phyloP scores from a whole-genome alignment of 2,797 vertebrate genomes.

The Pelodytes ibericus region DNA sequence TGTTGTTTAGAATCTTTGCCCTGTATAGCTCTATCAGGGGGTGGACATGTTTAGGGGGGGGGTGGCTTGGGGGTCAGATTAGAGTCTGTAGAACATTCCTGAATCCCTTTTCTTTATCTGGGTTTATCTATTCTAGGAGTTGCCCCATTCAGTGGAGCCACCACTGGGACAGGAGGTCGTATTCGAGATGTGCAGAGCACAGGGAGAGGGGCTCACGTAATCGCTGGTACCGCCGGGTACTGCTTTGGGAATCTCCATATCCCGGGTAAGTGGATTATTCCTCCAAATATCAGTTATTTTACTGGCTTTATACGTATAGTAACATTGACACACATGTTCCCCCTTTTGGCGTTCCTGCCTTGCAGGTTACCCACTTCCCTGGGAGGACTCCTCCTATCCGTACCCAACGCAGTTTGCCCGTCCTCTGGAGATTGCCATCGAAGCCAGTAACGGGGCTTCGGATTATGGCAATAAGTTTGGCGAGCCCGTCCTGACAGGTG shows the following conservation, averaged over 20 bases:
- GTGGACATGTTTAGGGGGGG: too few species aligned
- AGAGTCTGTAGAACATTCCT: too few species aligned
- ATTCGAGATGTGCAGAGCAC: conserved; percentile 91
- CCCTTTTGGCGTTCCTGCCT: too few species aligned
- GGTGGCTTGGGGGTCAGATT: too few species aligned
- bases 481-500: conserved; percentile 87
- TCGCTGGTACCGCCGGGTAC: conserved; percentile 90
- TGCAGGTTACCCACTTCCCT: conserved; percentile 83
- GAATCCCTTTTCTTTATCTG: background rate
- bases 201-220: conserved; percentile 86
- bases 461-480: conserved; percentile 97
- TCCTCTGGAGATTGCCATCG: conserved; percentile 86
- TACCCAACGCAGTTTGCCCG: conserved; percentile 85
- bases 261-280: conserved; percentile 82
- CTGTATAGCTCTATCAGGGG: too few species aligned
- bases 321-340: too few species aligned
- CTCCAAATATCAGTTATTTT: too few species aligned
- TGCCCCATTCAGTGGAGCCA: conserved; percentile 89
- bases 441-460: conserved; percentile 89
- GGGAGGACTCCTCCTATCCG: conserved; percentile 82
- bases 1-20: too few species aligned
- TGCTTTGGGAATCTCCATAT: conserved; percentile 90
- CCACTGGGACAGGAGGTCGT: conserved; percentile 88
- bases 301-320: too few species aligned
- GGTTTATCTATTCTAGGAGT: conserved; percentile 73